phyloP scores from a whole-genome alignment of 2,113 vertebrate genomes.

The Upupa epops region DNA sequence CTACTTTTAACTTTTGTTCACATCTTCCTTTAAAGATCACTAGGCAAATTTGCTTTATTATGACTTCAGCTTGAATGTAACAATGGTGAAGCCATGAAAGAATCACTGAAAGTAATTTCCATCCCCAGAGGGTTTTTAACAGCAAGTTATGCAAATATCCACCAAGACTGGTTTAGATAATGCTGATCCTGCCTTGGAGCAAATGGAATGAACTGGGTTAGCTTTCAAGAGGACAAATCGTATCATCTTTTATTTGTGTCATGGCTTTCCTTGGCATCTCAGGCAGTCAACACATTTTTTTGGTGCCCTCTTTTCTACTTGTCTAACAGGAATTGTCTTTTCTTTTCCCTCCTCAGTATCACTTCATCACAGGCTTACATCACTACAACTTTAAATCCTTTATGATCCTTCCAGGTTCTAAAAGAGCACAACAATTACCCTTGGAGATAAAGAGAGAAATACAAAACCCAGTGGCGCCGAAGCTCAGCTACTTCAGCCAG shows the following conservation, averaged over 20 bases:
- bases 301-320: not conserved
- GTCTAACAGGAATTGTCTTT: not conserved
- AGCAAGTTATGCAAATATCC: slow-evolving; percentile 45
- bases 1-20: not conserved
- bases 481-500: not conserved
- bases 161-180: not conserved
- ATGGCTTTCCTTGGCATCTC: not conserved
- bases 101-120: not conserved
- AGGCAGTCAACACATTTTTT: not conserved
- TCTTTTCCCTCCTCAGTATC: too few relatives aligned
- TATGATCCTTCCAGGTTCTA: not conserved
- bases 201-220: not conserved
- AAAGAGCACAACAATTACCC: not conserved
- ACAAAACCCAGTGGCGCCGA: not conserved
- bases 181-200: slow-evolving; percentile 32
- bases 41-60: not conserved
- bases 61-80: not conserved
- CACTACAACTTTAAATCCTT: not conserved
- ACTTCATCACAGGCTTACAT: not conserved
- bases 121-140: not conserved
- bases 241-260: not conserved
- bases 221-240: not conserved
- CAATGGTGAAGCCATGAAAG: not conserved
- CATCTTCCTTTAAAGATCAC: not conserved
- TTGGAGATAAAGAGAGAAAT: not conserved